Evolutionary conservation across 2,797 vertebrate species (phyloP), one percentile per base, ranked within the genome.

Genomic region (Spatula clypeata): DNA sequence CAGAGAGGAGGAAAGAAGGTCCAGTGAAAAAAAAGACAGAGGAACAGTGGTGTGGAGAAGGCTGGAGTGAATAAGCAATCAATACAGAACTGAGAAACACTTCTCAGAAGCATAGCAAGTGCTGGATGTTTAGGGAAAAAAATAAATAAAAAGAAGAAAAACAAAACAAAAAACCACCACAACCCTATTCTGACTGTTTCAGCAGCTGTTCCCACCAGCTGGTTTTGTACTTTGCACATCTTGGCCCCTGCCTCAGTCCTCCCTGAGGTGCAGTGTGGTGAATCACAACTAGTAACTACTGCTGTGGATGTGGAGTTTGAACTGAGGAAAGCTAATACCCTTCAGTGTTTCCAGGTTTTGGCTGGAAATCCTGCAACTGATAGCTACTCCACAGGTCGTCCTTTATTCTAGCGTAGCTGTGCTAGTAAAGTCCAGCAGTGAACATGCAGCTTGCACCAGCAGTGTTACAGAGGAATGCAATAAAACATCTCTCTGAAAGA

Each of bases 171-270:
- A 20, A 38, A 42, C 2, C 38, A 64, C 19, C 38, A 42, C 29
- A n/a, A 49, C 11, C 5, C 58, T 85, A 27, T 55, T 88, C 81
- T 86, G 80, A 85, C 70, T 90, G 70, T 79, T 96, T 79, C n/a
- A 47, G 55, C 92, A 95, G 90, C 92, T 96, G 92, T 72, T 96
- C 15, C 51, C 95, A 53, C 83, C 92, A 94, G 88, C 88, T 97
- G 94, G 70, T 93, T 90, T 96, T 95, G 54, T 72, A 31, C 70
- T 92, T 76, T 62, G 34, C 32, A 79, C 69, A 32, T 29, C 58
- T 67, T 83, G n/a, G 15, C n/a, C 12, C 26, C 18, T 5, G 5
- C 32, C 32, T 32, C 21, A 14, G 0, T 13, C 36, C 21, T 44
- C 69, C 45, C 44, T 3, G 2, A 74, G 61, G 55, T 62, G 51